Conservation (phyloP, 2,113 vertebrate species). For the Ailurus styani region DNA sequence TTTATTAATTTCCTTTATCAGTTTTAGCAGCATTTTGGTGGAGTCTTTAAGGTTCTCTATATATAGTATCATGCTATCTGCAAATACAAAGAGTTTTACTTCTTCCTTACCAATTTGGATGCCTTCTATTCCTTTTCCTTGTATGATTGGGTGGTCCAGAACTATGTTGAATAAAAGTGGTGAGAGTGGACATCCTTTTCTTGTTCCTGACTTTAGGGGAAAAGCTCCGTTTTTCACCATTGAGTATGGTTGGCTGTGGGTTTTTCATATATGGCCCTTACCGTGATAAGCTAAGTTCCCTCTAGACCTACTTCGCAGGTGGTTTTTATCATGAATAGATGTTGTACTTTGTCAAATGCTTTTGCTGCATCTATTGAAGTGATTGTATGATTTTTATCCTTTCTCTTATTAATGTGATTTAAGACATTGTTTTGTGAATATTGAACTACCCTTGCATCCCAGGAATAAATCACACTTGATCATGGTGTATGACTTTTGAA, state of each 20-base stretch:
- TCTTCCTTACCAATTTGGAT: background rate
- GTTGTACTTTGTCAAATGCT: background rate
- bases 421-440: background rate
- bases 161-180: background rate
- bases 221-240: background rate
- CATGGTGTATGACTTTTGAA: background rate
- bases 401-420: background rate
- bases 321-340: background rate
- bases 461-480: background rate
- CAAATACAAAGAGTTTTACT: background rate
- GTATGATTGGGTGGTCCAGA: background rate
- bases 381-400: background rate
- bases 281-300: background rate
- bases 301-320: background rate
- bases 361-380: background rate
- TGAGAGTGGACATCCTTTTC: background rate
- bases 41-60: background rate
- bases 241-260: background rate
- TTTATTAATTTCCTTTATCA: background rate
- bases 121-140: background rate
- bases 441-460: background rate
- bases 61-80: background rate
- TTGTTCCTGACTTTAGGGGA: background rate
- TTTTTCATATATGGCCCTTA: background rate
- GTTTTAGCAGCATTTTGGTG: background rate